Evolutionary conservation across 2,113 vertebrate species (phyloP).

Genomic region (Ophthalmolycus amberensis): DNA sequence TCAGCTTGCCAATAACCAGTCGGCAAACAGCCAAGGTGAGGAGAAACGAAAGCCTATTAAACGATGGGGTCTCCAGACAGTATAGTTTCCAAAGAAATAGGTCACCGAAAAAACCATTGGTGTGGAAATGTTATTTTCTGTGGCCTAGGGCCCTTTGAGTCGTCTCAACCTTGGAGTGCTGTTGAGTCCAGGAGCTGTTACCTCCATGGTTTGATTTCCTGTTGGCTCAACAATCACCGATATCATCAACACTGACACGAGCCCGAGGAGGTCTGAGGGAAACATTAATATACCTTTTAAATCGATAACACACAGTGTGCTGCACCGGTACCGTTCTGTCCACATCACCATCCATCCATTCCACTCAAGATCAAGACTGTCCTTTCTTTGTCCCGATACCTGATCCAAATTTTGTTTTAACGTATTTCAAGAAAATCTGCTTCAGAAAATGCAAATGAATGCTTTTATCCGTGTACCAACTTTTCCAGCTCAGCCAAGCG

Average conservation of each 20-base stretch:
- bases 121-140: slow-evolving; percentile 46
- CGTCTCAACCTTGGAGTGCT: slow-evolving; percentile 21
- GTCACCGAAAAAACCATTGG: slow-evolving; percentile 2
- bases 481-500: background rate
- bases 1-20: slow-evolving; percentile 28
- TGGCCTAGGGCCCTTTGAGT: slow-evolving; percentile 10
- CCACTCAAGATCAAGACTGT: background rate
- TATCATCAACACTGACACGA: slow-evolving; percentile 45
- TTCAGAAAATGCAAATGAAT: background rate
- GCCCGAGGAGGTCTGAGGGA: slow-evolving; percentile 23
- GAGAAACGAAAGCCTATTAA: slow-evolving; percentile 63
- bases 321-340: background rate
- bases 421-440: background rate
- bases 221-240: slow-evolving; percentile 54
- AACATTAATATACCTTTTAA: slow-evolving; percentile 53
- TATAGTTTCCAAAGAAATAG: slow-evolving; percentile 35
- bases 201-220: slow-evolving; percentile 67
- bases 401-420: background rate
- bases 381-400: background rate
- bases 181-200: slow-evolving; percentile 19
- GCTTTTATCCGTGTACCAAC: background rate
- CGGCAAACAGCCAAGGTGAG: slow-evolving; percentile 51
- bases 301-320: slow-evolving; percentile 22
- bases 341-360: background rate
- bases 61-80: slow-evolving; percentile 42